phyloP scores from a whole-genome alignment of 2,113 vertebrate species.

The Electrona antarctica region DNA sequence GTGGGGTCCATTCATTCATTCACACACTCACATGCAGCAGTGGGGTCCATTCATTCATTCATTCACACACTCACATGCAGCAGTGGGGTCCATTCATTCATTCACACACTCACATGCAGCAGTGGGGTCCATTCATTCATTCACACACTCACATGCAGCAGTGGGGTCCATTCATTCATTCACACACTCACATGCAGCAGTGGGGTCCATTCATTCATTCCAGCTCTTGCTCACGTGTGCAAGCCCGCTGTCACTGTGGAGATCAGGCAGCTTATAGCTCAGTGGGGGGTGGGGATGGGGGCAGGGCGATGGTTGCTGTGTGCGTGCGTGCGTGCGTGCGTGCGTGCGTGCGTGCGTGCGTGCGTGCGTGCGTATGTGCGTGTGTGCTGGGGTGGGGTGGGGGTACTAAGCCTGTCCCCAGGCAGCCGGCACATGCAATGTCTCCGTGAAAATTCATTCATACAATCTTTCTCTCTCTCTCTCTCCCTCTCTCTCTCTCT shows the following conservation, averaged over 20 bases:
- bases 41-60: too few species aligned
- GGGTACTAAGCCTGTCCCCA: slow-evolving; percentile 21
- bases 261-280: slow-evolving; percentile 15
- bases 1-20: too few species aligned
- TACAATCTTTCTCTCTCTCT: neutral
- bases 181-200: too few species aligned
- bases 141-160: too few species aligned
- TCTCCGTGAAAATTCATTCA: slow-evolving; percentile 28
- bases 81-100: too few species aligned
- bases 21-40: too few species aligned
- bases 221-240: slow-evolving; percentile 15
- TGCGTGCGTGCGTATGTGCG: neutral
- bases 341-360: neutral
- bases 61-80: too few species aligned
- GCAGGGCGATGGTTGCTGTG: neutral
- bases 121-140: too few species aligned
- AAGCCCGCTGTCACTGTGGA: slow-evolving; percentile 22
- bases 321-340: neutral
- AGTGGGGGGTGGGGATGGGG: slow-evolving; percentile 7
- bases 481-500: too few species aligned
- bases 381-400: neutral
- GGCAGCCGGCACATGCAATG: slow-evolving; percentile 25
- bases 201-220: slow-evolving; percentile 21
- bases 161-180: too few species aligned
- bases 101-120: too few species aligned